phyloP scores from a whole-genome alignment of 2,888 invertebrate species.

The Boloria euphrosyne region DNA sequence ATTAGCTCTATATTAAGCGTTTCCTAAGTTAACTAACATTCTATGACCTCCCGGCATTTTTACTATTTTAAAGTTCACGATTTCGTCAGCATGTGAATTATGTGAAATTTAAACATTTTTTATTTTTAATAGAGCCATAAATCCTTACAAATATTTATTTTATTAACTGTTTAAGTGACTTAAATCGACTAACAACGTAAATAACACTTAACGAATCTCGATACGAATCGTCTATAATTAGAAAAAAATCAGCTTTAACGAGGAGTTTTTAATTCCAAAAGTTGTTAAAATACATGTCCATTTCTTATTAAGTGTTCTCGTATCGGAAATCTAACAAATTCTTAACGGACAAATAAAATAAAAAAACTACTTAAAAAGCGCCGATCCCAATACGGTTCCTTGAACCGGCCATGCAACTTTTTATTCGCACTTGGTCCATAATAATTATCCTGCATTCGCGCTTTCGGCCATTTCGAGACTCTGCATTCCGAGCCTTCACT shows the following conservation, averaged over 20 bases:
- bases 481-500: slow-evolving; percentile 38
- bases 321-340: slow-evolving; percentile 32
- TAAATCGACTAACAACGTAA: too few relatives aligned
- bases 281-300: slow-evolving; percentile 4
- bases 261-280: background rate
- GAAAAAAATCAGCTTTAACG: too few relatives aligned
- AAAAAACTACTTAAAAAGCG: slow-evolving; percentile 36
- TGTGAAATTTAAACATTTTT: too few relatives aligned
- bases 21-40: background rate
- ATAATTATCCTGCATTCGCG: slow-evolving; percentile 31
- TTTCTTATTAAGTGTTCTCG: slow-evolving; percentile 17
- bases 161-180: too few relatives aligned
- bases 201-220: too few relatives aligned
- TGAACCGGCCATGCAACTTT: slow-evolving; percentile 40
- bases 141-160: too few relatives aligned
- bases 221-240: too few relatives aligned
- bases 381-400: slow-evolving; percentile 40
- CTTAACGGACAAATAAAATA: slow-evolving; percentile 30
- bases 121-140: too few relatives aligned
- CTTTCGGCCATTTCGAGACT: slow-evolving; percentile 43
- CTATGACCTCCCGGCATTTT: background rate
- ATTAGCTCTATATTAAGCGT: background rate
- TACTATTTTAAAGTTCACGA: background rate
- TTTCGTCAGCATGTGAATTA: too few relatives aligned
- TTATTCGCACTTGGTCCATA: slow-evolving; percentile 39